These are phyloP conservation scores for Oreonectes daqikongensis DNA, from an alignment of 2,797 vertebrate species.

Conservation along the genomic window DNA sequence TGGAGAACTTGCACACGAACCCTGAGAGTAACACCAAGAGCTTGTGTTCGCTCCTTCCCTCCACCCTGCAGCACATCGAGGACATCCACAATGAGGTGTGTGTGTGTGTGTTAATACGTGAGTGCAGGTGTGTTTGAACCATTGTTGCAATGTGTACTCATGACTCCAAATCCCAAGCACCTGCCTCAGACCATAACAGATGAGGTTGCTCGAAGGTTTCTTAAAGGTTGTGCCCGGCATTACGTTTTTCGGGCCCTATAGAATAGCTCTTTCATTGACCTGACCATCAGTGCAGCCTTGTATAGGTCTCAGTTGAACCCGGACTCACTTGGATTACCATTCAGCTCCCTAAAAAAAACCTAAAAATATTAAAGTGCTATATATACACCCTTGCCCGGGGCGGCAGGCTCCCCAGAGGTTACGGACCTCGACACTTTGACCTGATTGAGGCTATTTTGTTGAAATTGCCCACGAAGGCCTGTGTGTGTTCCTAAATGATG, in stretches of 20 bases:
- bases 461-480: slow-evolving; percentile 75
- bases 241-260: slow-evolving; percentile 73
- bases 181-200: slow-evolving; percentile 67
- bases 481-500: slow-evolving; percentile 78
- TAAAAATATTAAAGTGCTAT: slow-evolving; percentile 17
- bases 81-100: slow-evolving; percentile 96
- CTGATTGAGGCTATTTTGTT: slow-evolving; percentile 80
- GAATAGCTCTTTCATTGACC: slow-evolving; percentile 63
- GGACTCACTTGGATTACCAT: slow-evolving; percentile 42
- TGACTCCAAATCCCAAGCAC: slow-evolving; percentile 8
- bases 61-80: slow-evolving; percentile 83
- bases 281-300: slow-evolving; percentile 40
- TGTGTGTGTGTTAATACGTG: slow-evolving; percentile 25
- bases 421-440: slow-evolving; percentile 55
- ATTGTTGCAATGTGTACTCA: slow-evolving; percentile 17
- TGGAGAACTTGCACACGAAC: slow-evolving; percentile 83
- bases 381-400: slow-evolving; percentile 16
- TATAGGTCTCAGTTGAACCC: slow-evolving; percentile 32
- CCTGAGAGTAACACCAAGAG: slow-evolving; percentile 72
- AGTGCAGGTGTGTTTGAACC: slow-evolving; percentile 37
- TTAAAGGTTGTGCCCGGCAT: slow-evolving; percentile 78
- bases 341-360: slow-evolving; percentile 31
- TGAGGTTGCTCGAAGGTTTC: slow-evolving; percentile 77
- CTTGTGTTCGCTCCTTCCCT: slow-evolving; percentile 81
- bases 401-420: slow-evolving; percentile 22